A percentile compares a stretch with the other conserved stretches of the same genome.
These are phyloP conservation scores for Leptopilina clavipes DNA, from an alignment of 1,140 invertebrate species.

Conservation along the genomic window DNA sequence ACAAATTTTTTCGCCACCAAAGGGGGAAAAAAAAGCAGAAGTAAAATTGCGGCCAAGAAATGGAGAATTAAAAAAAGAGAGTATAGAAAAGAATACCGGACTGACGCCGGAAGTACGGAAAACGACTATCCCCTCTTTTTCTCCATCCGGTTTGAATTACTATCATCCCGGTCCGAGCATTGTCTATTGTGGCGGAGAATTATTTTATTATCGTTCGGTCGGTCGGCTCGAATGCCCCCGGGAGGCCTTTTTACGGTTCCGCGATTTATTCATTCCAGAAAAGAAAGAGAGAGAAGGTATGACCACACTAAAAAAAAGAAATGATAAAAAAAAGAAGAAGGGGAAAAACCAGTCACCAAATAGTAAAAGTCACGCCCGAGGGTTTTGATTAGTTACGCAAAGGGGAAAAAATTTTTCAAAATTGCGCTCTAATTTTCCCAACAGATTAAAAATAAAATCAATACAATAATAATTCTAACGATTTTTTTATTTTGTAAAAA, in stretches of 20 bases:
- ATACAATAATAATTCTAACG: not conserved
- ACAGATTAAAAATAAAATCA: constrained; percentile 30
- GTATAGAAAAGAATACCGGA: constrained; percentile 1
- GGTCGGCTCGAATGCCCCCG: constrained; percentile 53
- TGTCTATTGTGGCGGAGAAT: constrained; percentile 72
- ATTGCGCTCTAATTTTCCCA: not conserved
- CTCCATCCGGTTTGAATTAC: constrained; percentile 71
- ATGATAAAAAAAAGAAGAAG: constrained; percentile 39
- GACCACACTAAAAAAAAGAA: constrained; percentile 28
- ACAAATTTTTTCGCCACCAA: not conserved
- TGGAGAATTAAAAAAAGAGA: constrained; percentile 5
- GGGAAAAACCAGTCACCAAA: constrained; percentile 42
- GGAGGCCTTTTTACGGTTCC: constrained; percentile 48
- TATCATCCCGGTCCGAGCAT: constrained; percentile 63
- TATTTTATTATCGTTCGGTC: constrained; percentile 72
- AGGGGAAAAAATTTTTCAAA: not conserved
- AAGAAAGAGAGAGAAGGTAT: constrained; percentile 41
- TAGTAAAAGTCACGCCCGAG: constrained; percentile 42
- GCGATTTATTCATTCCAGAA: constrained; percentile 52
- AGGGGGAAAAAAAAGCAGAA: not conserved
- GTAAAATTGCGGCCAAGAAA: too few species aligned
- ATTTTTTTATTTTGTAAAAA: too few species aligned
- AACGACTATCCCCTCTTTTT: constrained; percentile 55
- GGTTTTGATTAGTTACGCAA: constrained; percentile 30
- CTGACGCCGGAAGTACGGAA: constrained; percentile 61